phyloP scores from a whole-genome alignment of 2,113 vertebrate genomes.

The Coptodon rendalli region DNA sequence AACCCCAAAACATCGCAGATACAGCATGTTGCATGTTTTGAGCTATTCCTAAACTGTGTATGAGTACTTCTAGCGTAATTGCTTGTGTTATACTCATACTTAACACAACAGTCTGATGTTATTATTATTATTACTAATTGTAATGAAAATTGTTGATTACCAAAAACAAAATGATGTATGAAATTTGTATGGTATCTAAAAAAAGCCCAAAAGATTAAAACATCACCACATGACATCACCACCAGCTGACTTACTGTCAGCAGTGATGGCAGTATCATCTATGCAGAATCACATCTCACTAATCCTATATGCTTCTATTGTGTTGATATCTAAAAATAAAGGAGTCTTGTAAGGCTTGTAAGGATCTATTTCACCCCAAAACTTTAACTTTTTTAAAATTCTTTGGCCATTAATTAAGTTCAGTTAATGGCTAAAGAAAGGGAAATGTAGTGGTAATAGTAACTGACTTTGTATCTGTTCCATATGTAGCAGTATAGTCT shows the following conservation, averaged over 20 bases:
- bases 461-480: not conserved
- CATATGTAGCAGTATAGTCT: not conserved
- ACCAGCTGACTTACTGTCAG: not conserved
- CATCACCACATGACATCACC: not conserved
- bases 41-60: not conserved
- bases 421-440: not conserved
- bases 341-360: not conserved
- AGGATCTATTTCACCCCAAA: accelerated
- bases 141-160: not conserved
- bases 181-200: not conserved
- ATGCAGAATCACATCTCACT: not conserved
- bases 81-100: not conserved
- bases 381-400: not conserved
- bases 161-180: not conserved
- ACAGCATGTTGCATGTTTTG: not conserved
- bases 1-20: too few species aligned
- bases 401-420: not conserved
- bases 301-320: accelerated
- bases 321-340: not conserved
- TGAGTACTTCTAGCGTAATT: not conserved
- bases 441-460: not conserved
- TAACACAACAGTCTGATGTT: not conserved
- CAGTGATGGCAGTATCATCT: not conserved
- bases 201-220: not conserved
- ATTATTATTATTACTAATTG: not conserved